Evolutionary conservation across 2,113 vertebrate species (phyloP), one percentile per base, ranked within the genome.

Genomic region (Pogona vitticeps): DNA sequence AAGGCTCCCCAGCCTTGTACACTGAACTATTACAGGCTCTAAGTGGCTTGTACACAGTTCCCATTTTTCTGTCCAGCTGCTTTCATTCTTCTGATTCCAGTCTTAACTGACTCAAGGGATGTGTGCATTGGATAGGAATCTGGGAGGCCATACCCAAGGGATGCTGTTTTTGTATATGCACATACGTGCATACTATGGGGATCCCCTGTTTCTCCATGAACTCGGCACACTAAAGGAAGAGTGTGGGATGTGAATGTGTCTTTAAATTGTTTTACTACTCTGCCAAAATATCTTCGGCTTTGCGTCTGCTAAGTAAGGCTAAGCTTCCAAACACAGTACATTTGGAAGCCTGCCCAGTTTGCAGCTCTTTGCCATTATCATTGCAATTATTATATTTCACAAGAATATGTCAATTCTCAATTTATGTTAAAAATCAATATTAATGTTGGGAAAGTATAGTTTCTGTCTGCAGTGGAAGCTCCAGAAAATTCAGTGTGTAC

Each of bases 201-300:
- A 68, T 31, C 65, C 65, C 46, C 28, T n/a, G 26, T 26, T 65
- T 26, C 65, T 68, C 23, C 31, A 68, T 31, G 58, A 31, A 6
- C 42, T 42, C n/a, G 33, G 31, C 46, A n/a, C n/a, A 36, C 38
- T 15, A 76, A 65, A 2, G 61, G 61, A 67, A 77, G 61, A 17
- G 20, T 18, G 18, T 61, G 77, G 33, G 31, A 36, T 2, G 10
- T 28, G 28, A n/a, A 63, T 76, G 58, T 8, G 58, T 76, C 42
- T 36, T 52, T 52, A 36, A 83, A 28, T 14, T 2, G 6, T 81
- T 21, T 15, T 56, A 63, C 61, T 84, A 40, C 31, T 58, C 31
- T 10, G 31, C 73, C 83, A 85, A 36, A 56, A 68, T 77, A 73
- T 61, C 76, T 68, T 40, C 77, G 73, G 83, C 33, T 68, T 31